Evolutionary conservation across 2,888 invertebrate genomes (phyloP).

Genomic region (Eupithecia insigniata): DNA sequence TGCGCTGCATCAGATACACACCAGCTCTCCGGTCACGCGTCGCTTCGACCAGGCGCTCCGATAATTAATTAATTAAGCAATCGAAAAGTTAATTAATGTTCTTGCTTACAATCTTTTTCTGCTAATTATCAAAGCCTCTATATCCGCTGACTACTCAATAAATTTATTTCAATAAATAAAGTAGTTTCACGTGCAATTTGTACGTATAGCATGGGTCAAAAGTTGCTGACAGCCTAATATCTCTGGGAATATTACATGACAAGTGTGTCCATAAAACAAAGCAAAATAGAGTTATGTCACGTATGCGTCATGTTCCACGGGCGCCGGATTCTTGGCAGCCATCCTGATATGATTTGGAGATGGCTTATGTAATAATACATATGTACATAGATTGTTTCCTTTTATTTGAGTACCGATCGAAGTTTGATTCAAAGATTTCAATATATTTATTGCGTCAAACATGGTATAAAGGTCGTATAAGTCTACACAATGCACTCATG

Average conservation of each 20-base stretch:
- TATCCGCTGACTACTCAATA: not conserved
- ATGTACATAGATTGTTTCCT: not conserved
- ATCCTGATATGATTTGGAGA: not conserved
- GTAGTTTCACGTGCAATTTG: not conserved
- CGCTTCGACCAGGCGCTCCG: too few species aligned
- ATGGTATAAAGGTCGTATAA: too few species aligned
- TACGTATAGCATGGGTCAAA: not conserved
- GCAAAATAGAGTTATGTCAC: constrained; percentile 29
- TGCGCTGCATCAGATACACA: too few species aligned
- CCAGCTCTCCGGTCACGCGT: too few species aligned
- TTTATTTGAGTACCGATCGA: not conserved
- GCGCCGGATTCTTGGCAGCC: constrained; percentile 26
- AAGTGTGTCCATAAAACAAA: constrained; percentile 34
- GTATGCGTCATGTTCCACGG: constrained; percentile 33
- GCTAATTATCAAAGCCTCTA: too few species aligned
- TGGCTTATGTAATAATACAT: not conserved
- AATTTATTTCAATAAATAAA: not conserved
- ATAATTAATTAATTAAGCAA: too few species aligned
- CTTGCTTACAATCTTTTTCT: not conserved
- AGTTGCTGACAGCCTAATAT: constrained; percentile 1
- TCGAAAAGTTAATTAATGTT: too few species aligned
- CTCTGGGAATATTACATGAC: constrained; percentile 22
- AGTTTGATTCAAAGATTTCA: too few species aligned
- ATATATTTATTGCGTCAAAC: too few species aligned
- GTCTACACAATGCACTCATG: too few species aligned